Percentiles rank a stretch among this genome's conserved stretches.
These are phyloP conservation scores for Drosophila melanosoma DNA, from an alignment of 2,888 invertebrate genomes.

Conservation along the genomic window DNA sequence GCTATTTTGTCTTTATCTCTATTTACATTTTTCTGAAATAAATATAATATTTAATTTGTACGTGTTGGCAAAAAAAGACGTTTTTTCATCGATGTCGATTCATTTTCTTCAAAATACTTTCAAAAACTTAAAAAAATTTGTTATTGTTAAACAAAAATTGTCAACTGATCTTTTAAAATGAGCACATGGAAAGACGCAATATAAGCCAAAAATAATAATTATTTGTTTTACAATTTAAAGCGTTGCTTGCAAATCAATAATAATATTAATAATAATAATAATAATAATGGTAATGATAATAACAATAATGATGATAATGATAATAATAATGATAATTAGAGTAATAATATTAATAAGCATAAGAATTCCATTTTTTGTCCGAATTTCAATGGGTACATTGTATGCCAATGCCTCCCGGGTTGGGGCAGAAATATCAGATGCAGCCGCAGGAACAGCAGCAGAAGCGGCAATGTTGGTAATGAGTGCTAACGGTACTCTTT, in stretches of 20 bases:
- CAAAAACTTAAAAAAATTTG: not conserved
- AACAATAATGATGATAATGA: not conserved
- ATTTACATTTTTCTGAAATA: not conserved
- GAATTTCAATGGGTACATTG: not conserved
- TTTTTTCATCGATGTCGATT: not conserved
- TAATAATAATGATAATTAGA: not conserved
- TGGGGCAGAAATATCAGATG: not conserved
- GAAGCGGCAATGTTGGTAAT: slow-evolving; percentile 50
- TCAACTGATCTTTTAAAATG: not conserved
- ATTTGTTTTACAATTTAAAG: not conserved
- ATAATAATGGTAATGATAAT: not conserved
- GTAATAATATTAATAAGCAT: too few relatives aligned
- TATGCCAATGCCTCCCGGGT: not conserved
- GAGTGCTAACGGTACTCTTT: slow-evolving; percentile 63
- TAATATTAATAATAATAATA: not conserved
- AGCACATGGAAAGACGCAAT: not conserved
- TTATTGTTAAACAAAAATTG: not conserved
- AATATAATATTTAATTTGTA: not conserved
- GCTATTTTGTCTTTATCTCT: not conserved
- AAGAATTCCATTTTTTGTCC: not conserved
- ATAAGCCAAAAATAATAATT: not conserved
- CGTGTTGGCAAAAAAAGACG: not conserved
- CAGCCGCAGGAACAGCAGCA: slow-evolving; percentile 5
- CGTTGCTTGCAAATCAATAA: not conserved
- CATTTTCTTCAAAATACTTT: too few relatives aligned